Evolutionary conservation across 2,888 invertebrate species (phyloP), one percentile per base, ranked within the genome.

Genomic region (Merodon equestris): DNA sequence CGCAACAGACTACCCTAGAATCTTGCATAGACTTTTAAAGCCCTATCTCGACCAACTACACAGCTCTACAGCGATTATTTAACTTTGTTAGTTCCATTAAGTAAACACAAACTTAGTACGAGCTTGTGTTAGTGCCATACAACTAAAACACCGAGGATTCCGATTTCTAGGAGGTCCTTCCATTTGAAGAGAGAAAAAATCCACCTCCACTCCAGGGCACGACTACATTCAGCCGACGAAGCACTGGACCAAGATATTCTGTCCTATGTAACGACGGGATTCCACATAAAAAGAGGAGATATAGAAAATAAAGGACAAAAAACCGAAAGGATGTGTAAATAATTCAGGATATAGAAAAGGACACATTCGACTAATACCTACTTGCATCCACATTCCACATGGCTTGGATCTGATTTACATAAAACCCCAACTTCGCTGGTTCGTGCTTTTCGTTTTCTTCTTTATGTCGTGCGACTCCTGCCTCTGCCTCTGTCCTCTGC

Each of bases 331-430:
- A 73, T 68, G 63, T 73, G 50, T 74, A 79, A 79, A 79, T 79
- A 79, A 79, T 79, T 68, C 79, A 73, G 64, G 73, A 64, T 54
- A 79, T 74, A 73, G 73, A 79, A 77, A 79, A 64, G 72, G 73
- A 79, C 79, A 79, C 12, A 74, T 74, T 53, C 73, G 60, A 70
- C 68, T 58, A 68, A 73, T 72, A 57, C 67, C 27, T 27, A 27
- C 27, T 4, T 27, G 7, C 27, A 7, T 27, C 27, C 7, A 7
- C 2, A 27, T 67, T 77, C 48, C 61, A 57, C 47, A 74, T 57
- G 74, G 63, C 67, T 61, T 56, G 27, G 51, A 61, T 56, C 66
- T 73, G 68, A 79, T 79, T 79, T 79, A 79, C 79, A 79, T 79
- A 79, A 70, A 66, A 50, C 51, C 61, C 67, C 42, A 53, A 68